Evolutionary conservation across 2,888 invertebrate species (phyloP).

Genomic region (Erpobdella octoculata): DNA sequence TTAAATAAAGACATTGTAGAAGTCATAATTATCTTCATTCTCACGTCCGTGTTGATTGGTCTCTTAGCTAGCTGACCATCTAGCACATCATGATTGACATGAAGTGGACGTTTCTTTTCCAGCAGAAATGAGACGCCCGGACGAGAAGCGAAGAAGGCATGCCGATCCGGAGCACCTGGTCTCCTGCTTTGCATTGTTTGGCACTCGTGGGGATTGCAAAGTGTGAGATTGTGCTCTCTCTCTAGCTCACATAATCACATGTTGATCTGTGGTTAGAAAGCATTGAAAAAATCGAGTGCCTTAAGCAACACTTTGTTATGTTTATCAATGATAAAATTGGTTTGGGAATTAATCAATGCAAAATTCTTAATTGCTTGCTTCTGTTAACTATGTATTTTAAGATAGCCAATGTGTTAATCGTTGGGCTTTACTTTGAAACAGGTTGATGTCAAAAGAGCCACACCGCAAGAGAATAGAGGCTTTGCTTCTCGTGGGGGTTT

Average conservation of each 20-base stretch:
- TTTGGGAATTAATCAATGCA: neutral
- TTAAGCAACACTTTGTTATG: too few species aligned
- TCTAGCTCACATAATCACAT: neutral
- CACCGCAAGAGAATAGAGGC: conserved; percentile 15
- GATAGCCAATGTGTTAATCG: too few species aligned
- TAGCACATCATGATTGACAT: too few species aligned
- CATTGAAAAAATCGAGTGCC: too few species aligned
- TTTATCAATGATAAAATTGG: neutral
- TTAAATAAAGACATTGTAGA: too few species aligned
- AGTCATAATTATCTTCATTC: too few species aligned
- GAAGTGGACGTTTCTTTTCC: conserved; percentile 10
- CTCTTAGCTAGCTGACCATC: too few species aligned
- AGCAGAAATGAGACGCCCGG: neutral
- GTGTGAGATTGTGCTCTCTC: conserved; percentile 6
- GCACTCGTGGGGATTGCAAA: too few species aligned
- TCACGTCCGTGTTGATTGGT: too few species aligned
- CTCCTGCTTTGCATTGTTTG: conserved; percentile 1
- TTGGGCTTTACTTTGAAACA: neutral
- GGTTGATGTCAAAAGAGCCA: conserved; percentile 24
- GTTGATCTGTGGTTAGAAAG: too few species aligned
- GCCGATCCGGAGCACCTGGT: neutral
- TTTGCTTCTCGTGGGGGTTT: conserved; percentile 15
- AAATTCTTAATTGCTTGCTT: neutral
- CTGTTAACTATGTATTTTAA: neutral
- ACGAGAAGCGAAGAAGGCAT: neutral